Percentiles rank a stretch among this genome's conserved stretches.
Evolutionary conservation across 2,888 invertebrate species (phyloP).

Genomic region (Plebejus argus): DNA sequence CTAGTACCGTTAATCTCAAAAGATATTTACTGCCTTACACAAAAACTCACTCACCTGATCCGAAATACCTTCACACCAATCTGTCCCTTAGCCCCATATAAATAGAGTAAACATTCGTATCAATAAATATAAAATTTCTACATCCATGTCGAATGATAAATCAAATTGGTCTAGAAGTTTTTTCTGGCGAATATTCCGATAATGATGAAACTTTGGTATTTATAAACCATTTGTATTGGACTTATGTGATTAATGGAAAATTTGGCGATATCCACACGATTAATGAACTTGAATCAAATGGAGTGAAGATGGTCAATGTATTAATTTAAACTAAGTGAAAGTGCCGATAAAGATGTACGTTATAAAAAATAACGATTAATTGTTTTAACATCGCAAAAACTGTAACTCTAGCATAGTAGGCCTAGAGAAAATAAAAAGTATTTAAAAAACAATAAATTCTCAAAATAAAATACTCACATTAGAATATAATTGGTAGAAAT

Average conservation of each 20-base stretch:
- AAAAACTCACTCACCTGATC: constrained; percentile 13
- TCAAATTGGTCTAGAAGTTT: constrained; percentile 11
- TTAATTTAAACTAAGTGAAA: constrained; percentile 10
- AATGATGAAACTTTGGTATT: constrained; percentile 27
- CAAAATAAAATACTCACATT: no score
- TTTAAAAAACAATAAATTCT: no score
- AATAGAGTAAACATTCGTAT: not conserved
- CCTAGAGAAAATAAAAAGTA: no score
- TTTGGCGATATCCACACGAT: not conserved
- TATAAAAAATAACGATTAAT: not conserved
- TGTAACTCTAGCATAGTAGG: no score
- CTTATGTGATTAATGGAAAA: constrained; percentile 6
- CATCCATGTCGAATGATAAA: constrained; percentile 1
- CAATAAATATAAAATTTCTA: not conserved
- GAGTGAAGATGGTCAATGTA: not conserved
- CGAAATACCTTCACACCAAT: not conserved
- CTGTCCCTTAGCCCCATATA: not conserved
- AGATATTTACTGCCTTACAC: constrained; percentile 29
- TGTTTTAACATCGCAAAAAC: no score
- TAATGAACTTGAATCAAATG: not conserved
- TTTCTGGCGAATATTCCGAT: constrained; percentile 26
- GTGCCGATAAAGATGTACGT: not conserved
- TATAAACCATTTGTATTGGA: constrained; percentile 7
- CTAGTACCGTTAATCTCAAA: constrained; percentile 24
- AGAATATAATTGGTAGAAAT: no score